Evolutionary conservation across 1,140 invertebrate species (phyloP).

Genomic region (Charaxes varanes): DNA sequence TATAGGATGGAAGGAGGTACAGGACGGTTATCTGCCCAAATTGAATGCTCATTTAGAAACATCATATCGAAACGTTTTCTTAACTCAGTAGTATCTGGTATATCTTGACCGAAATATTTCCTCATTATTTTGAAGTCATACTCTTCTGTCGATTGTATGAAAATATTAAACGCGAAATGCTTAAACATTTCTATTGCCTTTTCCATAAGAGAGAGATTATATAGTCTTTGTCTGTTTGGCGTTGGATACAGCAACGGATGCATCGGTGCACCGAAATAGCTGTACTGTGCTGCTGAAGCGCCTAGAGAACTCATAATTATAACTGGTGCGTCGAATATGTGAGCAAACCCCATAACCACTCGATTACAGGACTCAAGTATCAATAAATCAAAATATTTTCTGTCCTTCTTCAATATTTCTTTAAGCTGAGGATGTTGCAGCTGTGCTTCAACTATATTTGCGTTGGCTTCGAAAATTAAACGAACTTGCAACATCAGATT

Average conservation of each 20-base stretch:
- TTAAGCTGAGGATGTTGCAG: slow-evolving; percentile 27
- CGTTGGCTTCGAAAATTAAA: slow-evolving; percentile 1
- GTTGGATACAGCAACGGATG: slow-evolving; percentile 67
- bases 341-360: slow-evolving; percentile 35
- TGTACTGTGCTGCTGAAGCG: slow-evolving; percentile 12
- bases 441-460: slow-evolving; percentile 21
- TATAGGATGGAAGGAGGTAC: slow-evolving; percentile 72
- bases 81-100: slow-evolving; percentile 52
- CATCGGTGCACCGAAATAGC: slow-evolving; percentile 51
- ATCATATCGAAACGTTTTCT: slow-evolving; percentile 68
- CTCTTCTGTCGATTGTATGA: slow-evolving; percentile 3
- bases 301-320: slow-evolving; percentile 53
- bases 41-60: slow-evolving; percentile 69
- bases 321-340: slow-evolving; percentile 55
- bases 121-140: slow-evolving; percentile 19
- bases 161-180: slow-evolving; percentile 4
- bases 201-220: slow-evolving; percentile 37
- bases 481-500: slow-evolving; percentile 3
- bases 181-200: slow-evolving; percentile 32
- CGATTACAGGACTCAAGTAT: slow-evolving; percentile 34
- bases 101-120: slow-evolving; percentile 24
- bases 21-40: slow-evolving; percentile 57
- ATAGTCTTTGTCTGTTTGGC: slow-evolving; percentile 28
- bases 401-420: slow-evolving; percentile 33
- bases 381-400: slow-evolving; percentile 44